phyloP scores from a whole-genome alignment of 2,797 vertebrate species.

The Acomys russatus region DNA sequence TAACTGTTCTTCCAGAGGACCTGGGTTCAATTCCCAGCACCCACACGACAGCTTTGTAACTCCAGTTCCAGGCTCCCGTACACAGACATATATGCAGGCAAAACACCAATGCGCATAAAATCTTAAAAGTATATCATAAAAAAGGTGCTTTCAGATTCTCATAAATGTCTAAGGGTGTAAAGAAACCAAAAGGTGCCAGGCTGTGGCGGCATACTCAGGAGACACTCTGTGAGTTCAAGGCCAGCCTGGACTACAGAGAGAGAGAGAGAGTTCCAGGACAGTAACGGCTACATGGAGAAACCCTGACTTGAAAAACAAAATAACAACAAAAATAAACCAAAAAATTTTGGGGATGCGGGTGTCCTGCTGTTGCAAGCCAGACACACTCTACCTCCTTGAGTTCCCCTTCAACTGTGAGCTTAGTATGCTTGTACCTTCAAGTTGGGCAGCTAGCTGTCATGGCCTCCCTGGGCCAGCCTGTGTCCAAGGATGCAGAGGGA shows the following conservation, averaged over 20 bases:
- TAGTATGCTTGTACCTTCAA: fast-evolving
- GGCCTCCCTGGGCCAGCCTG: neutral
- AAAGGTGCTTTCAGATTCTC: neutral
- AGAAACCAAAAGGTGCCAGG: neutral
- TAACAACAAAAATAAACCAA: neutral
- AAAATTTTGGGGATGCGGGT: neutral
- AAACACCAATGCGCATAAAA: neutral
- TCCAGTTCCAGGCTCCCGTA: neutral
- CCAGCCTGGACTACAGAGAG: neutral
- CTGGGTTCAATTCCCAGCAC: neutral
- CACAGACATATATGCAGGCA: neutral
- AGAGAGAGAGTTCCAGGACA: neutral
- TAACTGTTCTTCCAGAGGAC: neutral
- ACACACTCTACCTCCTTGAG: neutral
- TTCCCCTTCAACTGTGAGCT: fast-evolving
- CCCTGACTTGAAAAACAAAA: neutral
- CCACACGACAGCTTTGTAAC: neutral
- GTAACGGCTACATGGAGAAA: neutral
- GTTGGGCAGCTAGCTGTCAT: neutral
- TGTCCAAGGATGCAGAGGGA: neutral
- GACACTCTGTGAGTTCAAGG: neutral
- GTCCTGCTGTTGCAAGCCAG: neutral
- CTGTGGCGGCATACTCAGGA: neutral
- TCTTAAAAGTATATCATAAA: neutral
- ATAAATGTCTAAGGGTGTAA: neutral